Evolutionary conservation across 2,797 vertebrate species (phyloP).

Genomic region (Yasuhikotakia modesta): DNA sequence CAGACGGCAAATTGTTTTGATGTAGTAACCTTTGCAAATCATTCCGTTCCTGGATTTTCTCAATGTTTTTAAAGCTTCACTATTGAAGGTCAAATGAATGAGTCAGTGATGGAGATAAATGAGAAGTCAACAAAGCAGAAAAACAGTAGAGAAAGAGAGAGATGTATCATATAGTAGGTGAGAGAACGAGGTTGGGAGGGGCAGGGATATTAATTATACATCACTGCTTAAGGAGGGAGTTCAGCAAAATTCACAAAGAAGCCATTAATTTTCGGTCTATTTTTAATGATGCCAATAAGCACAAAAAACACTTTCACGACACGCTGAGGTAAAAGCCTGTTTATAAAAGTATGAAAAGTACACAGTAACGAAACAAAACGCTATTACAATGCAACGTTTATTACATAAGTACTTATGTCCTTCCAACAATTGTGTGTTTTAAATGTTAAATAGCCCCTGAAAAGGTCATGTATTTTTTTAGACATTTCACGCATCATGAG

Average conservation of each 20-base stretch:
- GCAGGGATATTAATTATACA: conserved; percentile 50
- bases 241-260: conserved; percentile 29
- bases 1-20: conserved; percentile 57
- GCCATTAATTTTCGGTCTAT: conserved; percentile 34
- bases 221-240: conserved; percentile 22
- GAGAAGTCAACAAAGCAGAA: conserved; percentile 71
- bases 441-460: conserved; percentile 41
- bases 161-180: not conserved
- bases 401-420: conserved; percentile 4
- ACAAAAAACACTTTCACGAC: not conserved
- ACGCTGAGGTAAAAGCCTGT: not conserved
- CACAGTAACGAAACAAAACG: not conserved
- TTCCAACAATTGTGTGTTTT: conserved; percentile 12
- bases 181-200: not conserved
- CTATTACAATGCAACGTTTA: not conserved
- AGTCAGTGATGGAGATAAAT: conserved; percentile 70
- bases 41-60: conserved; percentile 62
- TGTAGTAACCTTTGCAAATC: conserved; percentile 70
- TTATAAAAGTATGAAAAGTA: not conserved
- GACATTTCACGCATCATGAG: conserved; percentile 34
- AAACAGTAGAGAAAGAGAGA: not conserved
- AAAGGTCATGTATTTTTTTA: conserved; percentile 42
- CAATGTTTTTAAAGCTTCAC: conserved; percentile 44
- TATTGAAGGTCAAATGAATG: conserved; percentile 73
- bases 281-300: conserved; percentile 44